Evolutionary conservation across 2,888 invertebrate species (phyloP).

Genomic region (Zygaena filipendulae): DNA sequence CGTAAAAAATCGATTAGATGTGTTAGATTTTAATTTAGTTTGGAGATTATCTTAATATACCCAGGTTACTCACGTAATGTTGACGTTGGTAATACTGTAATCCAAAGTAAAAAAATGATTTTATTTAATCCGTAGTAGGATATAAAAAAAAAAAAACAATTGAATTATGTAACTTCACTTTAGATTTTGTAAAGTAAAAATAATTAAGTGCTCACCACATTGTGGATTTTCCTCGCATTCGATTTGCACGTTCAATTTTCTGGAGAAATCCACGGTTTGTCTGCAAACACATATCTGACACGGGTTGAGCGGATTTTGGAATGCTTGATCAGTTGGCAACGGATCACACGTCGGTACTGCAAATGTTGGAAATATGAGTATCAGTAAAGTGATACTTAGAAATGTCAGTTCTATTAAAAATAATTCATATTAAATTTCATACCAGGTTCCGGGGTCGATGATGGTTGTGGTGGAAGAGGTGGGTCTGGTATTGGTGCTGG

Average conservation of each 20-base stretch:
- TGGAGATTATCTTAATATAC: not conserved
- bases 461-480: no score
- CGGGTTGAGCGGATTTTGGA: slow-evolving; percentile 43
- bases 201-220: no score
- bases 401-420: not conserved
- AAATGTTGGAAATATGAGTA: not conserved
- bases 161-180: no score
- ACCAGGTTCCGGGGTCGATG: no score
- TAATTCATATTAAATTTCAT: slow-evolving; percentile 15
- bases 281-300: slow-evolving; percentile 45
- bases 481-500: slow-evolving; percentile 12
- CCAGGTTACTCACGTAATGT: slow-evolving; percentile 24
- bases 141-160: no score
- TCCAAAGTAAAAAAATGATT: no score
- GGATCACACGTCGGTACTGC: slow-evolving; percentile 32
- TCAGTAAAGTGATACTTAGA: not conserved
- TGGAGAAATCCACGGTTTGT: slow-evolving; percentile 19
- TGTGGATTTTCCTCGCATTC: slow-evolving; percentile 34
- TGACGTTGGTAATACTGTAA: slow-evolving; percentile 22
- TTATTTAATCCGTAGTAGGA: not conserved
- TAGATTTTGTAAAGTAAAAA: no score
- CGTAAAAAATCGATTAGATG: not conserved
- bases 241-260: slow-evolving; percentile 29
- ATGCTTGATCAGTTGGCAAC: slow-evolving; percentile 32
- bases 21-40: not conserved